Conservation (phyloP, 2,113 vertebrate genomes). For the Prochilodus magdalenae region DNA sequence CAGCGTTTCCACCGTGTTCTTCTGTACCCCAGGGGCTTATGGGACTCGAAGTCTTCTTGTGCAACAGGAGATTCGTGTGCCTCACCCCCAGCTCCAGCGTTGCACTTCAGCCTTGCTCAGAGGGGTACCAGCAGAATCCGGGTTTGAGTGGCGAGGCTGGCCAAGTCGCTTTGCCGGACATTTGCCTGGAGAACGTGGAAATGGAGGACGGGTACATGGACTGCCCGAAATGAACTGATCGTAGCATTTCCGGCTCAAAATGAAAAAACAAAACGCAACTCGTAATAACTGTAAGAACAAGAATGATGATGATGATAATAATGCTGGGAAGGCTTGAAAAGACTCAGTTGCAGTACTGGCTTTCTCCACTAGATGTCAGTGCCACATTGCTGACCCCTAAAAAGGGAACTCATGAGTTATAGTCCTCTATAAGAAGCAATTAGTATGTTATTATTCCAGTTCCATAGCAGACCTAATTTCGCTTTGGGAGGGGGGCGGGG, state of each 20-base stretch:
- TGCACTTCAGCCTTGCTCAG: slow-evolving; percentile 34
- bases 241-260: neutral
- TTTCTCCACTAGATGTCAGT: slow-evolving; percentile 36
- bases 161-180: neutral
- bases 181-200: slow-evolving; percentile 3
- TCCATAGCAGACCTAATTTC: no score
- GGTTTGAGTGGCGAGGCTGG: neutral
- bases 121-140: slow-evolving; percentile 31
- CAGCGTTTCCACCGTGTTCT: neutral
- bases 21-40: neutral
- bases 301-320: no score
- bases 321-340: no score
- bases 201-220: slow-evolving; percentile 27
- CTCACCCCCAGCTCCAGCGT: neutral
- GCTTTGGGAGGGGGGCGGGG: no score
- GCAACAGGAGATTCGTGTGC: neutral
- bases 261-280: no score
- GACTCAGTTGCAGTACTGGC: neutral
- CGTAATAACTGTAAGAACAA: no score
- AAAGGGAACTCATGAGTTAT: no score
- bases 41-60: neutral
- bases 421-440: no score
- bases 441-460: no score
- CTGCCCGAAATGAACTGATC: neutral
- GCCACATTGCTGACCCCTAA: neutral